These are phyloP conservation scores for Aphelenchoides bicaudatus DNA, from an alignment of 2,888 invertebrate genomes.

Conservation along the genomic window DNA sequence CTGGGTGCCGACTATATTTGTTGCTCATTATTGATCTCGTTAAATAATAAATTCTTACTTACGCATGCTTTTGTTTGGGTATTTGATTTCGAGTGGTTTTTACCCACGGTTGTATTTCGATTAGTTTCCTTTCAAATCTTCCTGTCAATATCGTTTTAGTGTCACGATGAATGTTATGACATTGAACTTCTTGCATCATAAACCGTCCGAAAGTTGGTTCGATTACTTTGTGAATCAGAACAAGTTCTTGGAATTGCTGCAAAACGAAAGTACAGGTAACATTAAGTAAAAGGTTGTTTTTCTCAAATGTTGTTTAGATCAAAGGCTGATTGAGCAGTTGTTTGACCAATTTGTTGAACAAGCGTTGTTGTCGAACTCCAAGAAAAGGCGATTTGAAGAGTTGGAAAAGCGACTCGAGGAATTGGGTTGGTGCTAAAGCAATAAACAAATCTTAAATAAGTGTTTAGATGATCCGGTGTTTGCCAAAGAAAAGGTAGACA, in stretches of 20 bases:
- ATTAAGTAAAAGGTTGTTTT: constrained; percentile 16
- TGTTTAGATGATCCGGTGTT: constrained; percentile 28
- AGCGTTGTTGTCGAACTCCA: constrained; percentile 20
- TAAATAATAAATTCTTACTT: too few species aligned
- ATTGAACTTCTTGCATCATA: constrained; percentile 29
- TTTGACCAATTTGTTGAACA: constrained; percentile 34
- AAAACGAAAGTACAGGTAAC: neutral
- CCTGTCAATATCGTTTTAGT: too few species aligned
- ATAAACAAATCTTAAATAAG: neutral
- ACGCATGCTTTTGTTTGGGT: too few species aligned
- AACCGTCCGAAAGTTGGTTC: constrained; percentile 33
- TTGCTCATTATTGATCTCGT: too few species aligned
- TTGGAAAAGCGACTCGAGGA: neutral
- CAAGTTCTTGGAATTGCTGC: neutral
- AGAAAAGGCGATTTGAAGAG: neutral
- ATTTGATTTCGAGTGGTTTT: too few species aligned
- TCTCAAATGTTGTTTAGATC: constrained; percentile 20
- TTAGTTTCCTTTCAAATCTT: too few species aligned
- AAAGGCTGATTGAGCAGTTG: constrained; percentile 6
- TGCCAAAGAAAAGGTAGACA: constrained; percentile 23
- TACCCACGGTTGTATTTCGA: too few species aligned
- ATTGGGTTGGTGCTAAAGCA: neutral
- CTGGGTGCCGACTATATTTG: too few species aligned
- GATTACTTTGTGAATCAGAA: constrained; percentile 33
- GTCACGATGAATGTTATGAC: neutral